Base-by-base conservation (phyloP, 2,113 vertebrate species). In the Chaetodon trifascialis region DNA sequence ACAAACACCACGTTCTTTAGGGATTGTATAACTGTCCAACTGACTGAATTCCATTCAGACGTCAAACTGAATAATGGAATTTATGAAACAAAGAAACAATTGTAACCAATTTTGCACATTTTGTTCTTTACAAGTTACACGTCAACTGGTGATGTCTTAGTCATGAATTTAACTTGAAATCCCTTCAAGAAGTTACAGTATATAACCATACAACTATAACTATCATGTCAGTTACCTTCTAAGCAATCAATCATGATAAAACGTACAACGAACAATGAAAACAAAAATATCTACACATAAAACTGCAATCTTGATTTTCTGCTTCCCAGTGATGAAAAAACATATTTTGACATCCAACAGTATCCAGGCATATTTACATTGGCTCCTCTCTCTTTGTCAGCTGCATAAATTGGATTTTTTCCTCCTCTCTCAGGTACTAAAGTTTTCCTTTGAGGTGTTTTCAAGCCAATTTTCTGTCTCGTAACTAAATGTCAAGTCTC, bases 401-500 rank as follows among this genome's bases (percentile, higher is more conserved):
- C 17, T 47, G 56, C 46, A 54, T 23, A 76, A 79, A 75, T 70
- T 77, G 3, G 42, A 83, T 72, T 71, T 47, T 30, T 42, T n/a
- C 17, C 52, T 56, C 23, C 30, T 64, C 72, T 55, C 80, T 77
- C 77, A 79, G 63, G 59, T 25, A 73, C 64, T 80, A 69, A 83
- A 83, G 62, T 87, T 92, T 88, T 80, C 74, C 83, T 86, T 87
- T 85, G 74, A 90, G 82, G 70, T 86, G 76, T 84, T 90, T 87
- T 93, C 68, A 89, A 92, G 91, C 88, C 84, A 88, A 88, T 90
- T 90, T 92, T 92, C 85, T 78, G 75, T 87, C 88, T 91, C 75
- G 84, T 89, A 91, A 86, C 82, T 86, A 93, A 94, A 94, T 93
- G 92, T 93, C 91, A 93, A 87, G 89, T 83, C 73, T 85, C 67